Evolutionary conservation across 2,113 vertebrate species (phyloP).

Genomic region (Myxocyprinus asiaticus): DNA sequence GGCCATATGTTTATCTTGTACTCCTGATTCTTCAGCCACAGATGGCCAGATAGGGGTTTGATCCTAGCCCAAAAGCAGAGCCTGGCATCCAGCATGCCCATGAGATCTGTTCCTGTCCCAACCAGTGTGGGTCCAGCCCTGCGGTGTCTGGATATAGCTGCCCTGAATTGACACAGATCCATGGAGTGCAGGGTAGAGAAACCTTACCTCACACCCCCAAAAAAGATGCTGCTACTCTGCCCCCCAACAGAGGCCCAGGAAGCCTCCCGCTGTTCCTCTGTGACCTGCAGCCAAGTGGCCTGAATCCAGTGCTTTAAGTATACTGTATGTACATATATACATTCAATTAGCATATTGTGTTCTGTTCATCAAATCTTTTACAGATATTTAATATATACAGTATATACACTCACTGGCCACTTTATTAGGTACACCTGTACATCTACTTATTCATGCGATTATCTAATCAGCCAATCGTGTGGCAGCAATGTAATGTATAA

Average conservation of each 20-base stretch:
- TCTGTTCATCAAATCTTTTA: too few species aligned
- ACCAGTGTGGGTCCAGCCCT: constrained; percentile 35
- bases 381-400: too few species aligned
- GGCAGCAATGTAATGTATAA: too few species aligned
- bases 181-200: constrained; percentile 14
- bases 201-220: constrained; percentile 31
- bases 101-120: constrained; percentile 38
- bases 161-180: constrained; percentile 28
- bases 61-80: constrained; percentile 42
- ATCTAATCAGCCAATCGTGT: too few species aligned
- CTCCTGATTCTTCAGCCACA: constrained; percentile 31
- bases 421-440: too few species aligned
- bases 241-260: constrained; percentile 20
- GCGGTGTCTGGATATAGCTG: constrained; percentile 41
- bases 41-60: constrained; percentile 49
- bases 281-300: background rate
- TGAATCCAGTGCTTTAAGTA: background rate
- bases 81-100: constrained; percentile 38
- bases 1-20: constrained; percentile 32
- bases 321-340: too few species aligned
- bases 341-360: too few species aligned
- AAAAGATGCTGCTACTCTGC: constrained; percentile 9
- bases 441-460: too few species aligned
- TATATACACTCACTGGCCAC: too few species aligned
- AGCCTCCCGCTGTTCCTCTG: constrained; percentile 23